Evolutionary conservation across 2,888 invertebrate species (phyloP).

Genomic region (Diarsia brunnea): DNA sequence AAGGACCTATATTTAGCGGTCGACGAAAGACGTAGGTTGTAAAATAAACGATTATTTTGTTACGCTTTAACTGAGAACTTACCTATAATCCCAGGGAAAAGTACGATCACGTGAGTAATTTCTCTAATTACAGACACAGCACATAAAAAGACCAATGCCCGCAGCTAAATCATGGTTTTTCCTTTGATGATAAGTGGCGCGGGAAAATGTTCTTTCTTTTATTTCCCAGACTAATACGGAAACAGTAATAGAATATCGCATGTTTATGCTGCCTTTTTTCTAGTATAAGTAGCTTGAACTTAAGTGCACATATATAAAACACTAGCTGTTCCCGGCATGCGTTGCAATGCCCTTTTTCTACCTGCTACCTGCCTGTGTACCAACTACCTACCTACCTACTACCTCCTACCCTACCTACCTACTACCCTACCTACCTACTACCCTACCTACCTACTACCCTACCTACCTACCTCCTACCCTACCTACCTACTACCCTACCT

Average conservation of each 20-base stretch:
- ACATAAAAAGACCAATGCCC: conserved; percentile 31
- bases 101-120: conserved; percentile 19
- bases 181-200: conserved; percentile 41
- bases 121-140: conserved; percentile 15
- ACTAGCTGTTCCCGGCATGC: no score
- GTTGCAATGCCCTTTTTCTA: no score
- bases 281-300: not conserved
- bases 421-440: no score
- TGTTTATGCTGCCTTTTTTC: conserved; percentile 33
- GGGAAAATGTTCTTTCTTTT: conserved; percentile 50
- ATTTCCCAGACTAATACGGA: conserved; percentile 49
- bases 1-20: not conserved
- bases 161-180: conserved; percentile 33
- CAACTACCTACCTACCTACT: no score
- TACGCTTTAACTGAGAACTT: not conserved
- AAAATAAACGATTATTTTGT: not conserved
- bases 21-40: not conserved
- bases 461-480: no score
- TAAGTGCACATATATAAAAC: conserved; percentile 21
- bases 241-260: conserved; percentile 39
- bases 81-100: conserved; percentile 5
- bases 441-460: no score
- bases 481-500: no score
- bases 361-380: no score
- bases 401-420: no score